Percentiles rank a stretch among this genome's conserved stretches.
These are phyloP conservation scores for Pseudocheirus occidentalis DNA, from an alignment of 2,797 vertebrate genomes.

Conservation along the genomic window DNA sequence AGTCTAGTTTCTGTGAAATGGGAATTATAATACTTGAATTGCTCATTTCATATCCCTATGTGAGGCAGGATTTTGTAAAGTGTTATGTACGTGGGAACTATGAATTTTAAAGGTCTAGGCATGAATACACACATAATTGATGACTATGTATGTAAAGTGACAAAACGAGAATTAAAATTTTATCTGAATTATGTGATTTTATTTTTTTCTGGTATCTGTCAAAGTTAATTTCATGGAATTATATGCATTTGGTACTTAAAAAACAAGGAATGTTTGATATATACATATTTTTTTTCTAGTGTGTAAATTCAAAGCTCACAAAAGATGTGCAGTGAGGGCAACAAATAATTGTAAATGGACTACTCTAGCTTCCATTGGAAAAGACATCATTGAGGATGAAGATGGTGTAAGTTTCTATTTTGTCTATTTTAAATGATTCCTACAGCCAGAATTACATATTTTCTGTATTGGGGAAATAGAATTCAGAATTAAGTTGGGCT, in stretches of 20 bases:
- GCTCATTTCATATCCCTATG: background rate
- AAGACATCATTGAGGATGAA: slow-evolving; percentile 98
- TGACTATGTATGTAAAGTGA: background rate
- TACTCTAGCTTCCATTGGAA: slow-evolving; percentile 96
- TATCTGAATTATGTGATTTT: slow-evolving; percentile 35
- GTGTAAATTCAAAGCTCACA: slow-evolving; percentile 99
- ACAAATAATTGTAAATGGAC: slow-evolving; percentile 99
- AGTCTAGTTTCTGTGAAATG: background rate
- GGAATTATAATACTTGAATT: background rate
- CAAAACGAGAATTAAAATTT: slow-evolving; percentile 5
- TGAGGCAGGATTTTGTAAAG: background rate
- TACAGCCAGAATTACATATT: background rate
- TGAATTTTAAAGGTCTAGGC: background rate
- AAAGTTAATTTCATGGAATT: background rate
- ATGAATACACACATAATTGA: background rate
- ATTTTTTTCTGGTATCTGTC: background rate
- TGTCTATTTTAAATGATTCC: rapidly evolving
- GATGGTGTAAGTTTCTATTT: slow-evolving; percentile 90
- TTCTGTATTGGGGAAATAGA: background rate
- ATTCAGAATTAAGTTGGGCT: background rate
- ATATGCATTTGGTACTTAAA: background rate
- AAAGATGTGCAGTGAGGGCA: slow-evolving; percentile 97
- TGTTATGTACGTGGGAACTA: background rate
- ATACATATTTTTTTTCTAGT: slow-evolving; percentile 84
- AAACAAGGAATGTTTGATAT: background rate